A percentile compares a stretch with the other conserved stretches of the same genome.
Conservation (phyloP, 2,888 invertebrate species). For the Drosophila barbarae region DNA sequence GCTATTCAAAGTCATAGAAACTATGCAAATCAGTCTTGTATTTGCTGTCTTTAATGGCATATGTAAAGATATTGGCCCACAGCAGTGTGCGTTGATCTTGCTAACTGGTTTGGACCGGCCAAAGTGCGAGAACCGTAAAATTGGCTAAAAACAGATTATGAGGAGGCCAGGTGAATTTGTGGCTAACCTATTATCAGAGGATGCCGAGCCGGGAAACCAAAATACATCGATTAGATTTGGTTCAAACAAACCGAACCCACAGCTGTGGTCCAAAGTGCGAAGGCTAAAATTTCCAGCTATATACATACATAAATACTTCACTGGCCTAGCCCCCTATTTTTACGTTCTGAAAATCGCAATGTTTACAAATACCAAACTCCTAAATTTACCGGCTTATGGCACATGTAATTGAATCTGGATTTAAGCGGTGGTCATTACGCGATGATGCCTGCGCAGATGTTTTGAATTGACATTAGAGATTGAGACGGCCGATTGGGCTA, state of each 20-base stretch:
- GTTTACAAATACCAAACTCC: constrained; percentile 16
- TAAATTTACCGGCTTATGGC: constrained; percentile 4
- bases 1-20: constrained; percentile 8
- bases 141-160: constrained; percentile 19
- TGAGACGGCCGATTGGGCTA: constrained; percentile 23
- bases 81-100: constrained; percentile 4
- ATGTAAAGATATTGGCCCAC: constrained; percentile 20
- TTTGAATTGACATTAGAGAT: constrained; percentile 32
- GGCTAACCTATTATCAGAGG: constrained; percentile 28
- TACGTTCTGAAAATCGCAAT: constrained; percentile 25
- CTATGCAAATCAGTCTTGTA: constrained; percentile 16
- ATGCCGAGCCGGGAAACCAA: neutral
- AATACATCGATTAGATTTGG: constrained; percentile 36
- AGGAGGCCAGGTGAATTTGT: constrained; percentile 12
- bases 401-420: constrained; percentile 20
- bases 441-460: constrained; percentile 14
- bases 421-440: constrained; percentile 1
- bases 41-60: constrained; percentile 16
- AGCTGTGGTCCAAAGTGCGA: constrained; percentile 34
- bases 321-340: neutral
- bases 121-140: constrained; percentile 33
- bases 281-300: constrained; percentile 20
- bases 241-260: constrained; percentile 1
- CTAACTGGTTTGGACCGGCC: constrained; percentile 34
- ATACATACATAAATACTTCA: neutral